A percentile compares a stretch with the other conserved stretches of the same genome.
Evolutionary conservation across 2,797 vertebrate species (phyloP).

Genomic region (Enteromius paludinosus): DNA sequence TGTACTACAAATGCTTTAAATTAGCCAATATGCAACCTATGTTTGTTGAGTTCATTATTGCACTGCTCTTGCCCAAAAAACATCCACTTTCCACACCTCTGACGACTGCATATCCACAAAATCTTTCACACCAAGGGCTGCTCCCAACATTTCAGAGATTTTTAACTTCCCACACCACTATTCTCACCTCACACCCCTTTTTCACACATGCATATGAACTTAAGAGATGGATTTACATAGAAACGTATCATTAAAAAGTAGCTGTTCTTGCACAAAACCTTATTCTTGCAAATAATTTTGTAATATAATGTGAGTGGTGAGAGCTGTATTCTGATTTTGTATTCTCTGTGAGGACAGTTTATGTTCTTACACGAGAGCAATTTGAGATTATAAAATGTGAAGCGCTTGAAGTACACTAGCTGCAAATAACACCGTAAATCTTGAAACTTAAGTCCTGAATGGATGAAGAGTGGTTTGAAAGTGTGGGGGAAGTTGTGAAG

Average conservation of each 20-base stretch:
- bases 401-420: not conserved
- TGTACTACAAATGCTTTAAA: slow-evolving; percentile 1
- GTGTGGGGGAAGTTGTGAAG: slow-evolving; percentile 66
- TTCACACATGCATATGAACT: slow-evolving; percentile 56
- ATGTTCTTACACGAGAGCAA: not conserved
- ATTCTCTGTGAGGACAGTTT: not conserved
- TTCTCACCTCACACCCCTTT: slow-evolving; percentile 61
- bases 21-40: not conserved
- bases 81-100: slow-evolving; percentile 40
- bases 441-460: slow-evolving; percentile 30
- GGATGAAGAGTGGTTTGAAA: slow-evolving; percentile 58
- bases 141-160: slow-evolving; percentile 62
- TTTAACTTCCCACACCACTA: slow-evolving; percentile 55
- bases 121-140: slow-evolving; percentile 65
- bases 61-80: slow-evolving; percentile 40
- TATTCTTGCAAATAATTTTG: not conserved
- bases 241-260: slow-evolving; percentile 21
- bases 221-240: slow-evolving; percentile 18
- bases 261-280: not conserved
- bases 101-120: slow-evolving; percentile 71
- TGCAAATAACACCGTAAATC: slow-evolving; percentile 14
- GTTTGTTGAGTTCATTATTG: slow-evolving; percentile 45
- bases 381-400: slow-evolving; percentile 13
- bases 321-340: not conserved
- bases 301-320: not conserved